phyloP scores from a whole-genome alignment of 2,797 vertebrate species.

The Streptopelia turtur region DNA sequence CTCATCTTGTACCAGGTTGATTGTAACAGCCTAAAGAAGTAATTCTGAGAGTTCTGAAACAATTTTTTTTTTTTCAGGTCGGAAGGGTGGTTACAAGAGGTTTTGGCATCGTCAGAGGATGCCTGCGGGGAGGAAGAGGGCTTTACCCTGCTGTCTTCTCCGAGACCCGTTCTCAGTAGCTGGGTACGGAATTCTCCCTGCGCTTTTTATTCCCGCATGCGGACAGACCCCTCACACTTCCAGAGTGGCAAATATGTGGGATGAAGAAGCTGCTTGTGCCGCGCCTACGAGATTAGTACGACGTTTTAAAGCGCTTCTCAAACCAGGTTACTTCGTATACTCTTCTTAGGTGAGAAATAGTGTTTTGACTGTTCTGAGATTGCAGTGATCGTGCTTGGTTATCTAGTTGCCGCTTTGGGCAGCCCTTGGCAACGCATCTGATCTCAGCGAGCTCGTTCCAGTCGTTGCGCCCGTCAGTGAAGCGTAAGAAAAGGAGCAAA shows the following conservation, averaged over 20 bases:
- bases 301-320: not conserved
- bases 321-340: fast-evolving
- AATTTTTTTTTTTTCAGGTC: not conserved
- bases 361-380: not conserved
- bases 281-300: fast-evolving
- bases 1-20: not conserved
- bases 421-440: not conserved
- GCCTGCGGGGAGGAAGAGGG: not conserved
- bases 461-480: not conserved
- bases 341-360: not conserved
- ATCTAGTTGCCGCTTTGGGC: not conserved
- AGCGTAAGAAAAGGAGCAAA: not conserved
- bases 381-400: not conserved
- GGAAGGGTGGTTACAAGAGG: not conserved
- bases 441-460: not conserved
- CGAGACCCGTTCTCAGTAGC: not conserved
- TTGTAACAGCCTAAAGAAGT: not conserved
- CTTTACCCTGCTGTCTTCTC: not conserved
- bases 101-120: not conserved
- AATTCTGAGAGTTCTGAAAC: not conserved
- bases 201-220: fast-evolving
- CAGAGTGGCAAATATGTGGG: not conserved
- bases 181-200: not conserved
- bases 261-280: not conserved
- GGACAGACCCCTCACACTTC: too few relatives aligned